Evolutionary conservation across 2,888 invertebrate genomes (phyloP).

Genomic region (Tetragonula carbonaria): DNA sequence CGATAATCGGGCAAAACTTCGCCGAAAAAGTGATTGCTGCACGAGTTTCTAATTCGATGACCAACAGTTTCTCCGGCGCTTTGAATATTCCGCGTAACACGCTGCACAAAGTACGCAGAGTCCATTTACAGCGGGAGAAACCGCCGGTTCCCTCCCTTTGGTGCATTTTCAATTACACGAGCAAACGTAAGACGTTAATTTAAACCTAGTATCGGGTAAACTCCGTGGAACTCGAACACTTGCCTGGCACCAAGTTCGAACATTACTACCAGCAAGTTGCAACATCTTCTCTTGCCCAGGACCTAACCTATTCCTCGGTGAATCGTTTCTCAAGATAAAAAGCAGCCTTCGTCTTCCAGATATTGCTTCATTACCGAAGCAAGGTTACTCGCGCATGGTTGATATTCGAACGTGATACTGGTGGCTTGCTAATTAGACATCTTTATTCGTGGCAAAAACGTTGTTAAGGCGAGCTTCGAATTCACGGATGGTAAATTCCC

Average conservation of each 20-base stretch:
- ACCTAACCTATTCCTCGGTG: not conserved
- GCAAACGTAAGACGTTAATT: slow-evolving; percentile 20
- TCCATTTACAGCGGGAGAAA: not conserved
- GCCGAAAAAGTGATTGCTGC: no score
- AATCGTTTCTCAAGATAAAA: slow-evolving; percentile 7
- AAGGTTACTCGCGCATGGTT: not conserved
- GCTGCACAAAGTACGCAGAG: not conserved
- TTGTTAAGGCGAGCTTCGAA: slow-evolving; percentile 6
- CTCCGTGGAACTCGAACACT: not conserved
- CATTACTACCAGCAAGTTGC: not conserved
- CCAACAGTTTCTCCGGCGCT: not conserved
- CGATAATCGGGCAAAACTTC: no score
- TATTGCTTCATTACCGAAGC: slow-evolving; percentile 16
- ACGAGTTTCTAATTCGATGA: no score
- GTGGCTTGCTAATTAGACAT: slow-evolving; percentile 42
- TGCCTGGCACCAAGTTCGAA: not conserved
- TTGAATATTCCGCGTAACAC: not conserved
- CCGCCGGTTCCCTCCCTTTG: not conserved
- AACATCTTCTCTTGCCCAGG: not conserved
- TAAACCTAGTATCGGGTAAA: not conserved
- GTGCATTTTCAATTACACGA: slow-evolving; percentile 11
- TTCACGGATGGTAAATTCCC: slow-evolving; percentile 32
- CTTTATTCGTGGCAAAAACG: slow-evolving; percentile 38
- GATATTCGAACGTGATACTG: not conserved
- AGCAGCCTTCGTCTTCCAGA: not conserved